Percentiles rank a stretch among this genome's conserved stretches.
Evolutionary conservation across 2,888 invertebrate genomes (phyloP).

Genomic region (Synanthedon formicaeformis): DNA sequence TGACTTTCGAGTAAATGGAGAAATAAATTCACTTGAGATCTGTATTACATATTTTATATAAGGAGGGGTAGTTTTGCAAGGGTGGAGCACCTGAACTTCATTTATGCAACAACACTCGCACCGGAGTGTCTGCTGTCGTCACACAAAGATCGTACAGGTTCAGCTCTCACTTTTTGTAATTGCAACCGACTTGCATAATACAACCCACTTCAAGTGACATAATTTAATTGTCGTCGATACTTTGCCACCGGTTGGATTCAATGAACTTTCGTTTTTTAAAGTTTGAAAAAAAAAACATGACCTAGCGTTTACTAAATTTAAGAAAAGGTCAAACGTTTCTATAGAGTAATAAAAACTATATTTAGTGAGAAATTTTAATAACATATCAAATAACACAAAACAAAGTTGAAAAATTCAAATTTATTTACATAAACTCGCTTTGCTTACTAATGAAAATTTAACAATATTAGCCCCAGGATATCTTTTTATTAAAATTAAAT

Average conservation of each 20-base stretch:
- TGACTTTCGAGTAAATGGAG: not conserved
- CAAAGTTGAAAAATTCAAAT: too few relatives aligned
- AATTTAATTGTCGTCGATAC: conserved; percentile 25
- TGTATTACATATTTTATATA: not conserved
- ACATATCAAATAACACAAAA: too few relatives aligned
- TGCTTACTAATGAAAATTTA: too few relatives aligned
- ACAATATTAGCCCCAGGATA: too few relatives aligned
- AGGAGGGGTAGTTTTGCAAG: conserved; percentile 4
- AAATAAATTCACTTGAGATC: not conserved
- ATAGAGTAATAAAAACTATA: too few relatives aligned
- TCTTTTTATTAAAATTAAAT: too few relatives aligned
- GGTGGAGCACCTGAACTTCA: conserved; percentile 7
- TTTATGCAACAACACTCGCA: conserved; percentile 10
- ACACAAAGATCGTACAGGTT: conserved; percentile 10
- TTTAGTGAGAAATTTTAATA: too few relatives aligned
- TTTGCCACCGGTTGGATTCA: conserved; percentile 1
- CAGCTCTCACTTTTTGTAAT: conserved; percentile 30
- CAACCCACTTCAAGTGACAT: conserved; percentile 24
- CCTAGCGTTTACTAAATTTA: too few relatives aligned
- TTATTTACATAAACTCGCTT: too few relatives aligned
- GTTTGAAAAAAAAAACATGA: too few relatives aligned
- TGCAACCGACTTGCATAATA: conserved; percentile 20
- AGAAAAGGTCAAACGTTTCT: too few relatives aligned
- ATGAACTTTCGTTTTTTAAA: too few relatives aligned
- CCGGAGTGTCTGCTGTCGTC: conserved; percentile 1